Percentiles rank a stretch among this genome's conserved stretches.
Conservation (phyloP, 2,888 invertebrate genomes). For the Phrixothrix hirtus region DNA sequence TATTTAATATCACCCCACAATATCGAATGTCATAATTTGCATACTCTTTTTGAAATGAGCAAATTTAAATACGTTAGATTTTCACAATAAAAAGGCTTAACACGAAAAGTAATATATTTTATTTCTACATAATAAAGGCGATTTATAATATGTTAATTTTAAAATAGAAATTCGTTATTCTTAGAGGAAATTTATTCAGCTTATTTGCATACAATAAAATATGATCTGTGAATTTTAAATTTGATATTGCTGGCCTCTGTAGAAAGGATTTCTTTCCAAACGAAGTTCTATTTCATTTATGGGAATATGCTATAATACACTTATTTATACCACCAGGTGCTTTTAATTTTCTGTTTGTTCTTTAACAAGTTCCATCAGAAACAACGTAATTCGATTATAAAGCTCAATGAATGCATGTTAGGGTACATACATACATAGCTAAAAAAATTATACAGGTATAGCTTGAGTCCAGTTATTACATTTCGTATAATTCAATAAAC, state of each 20-base stretch:
- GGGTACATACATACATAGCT: not conserved
- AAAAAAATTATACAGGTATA: no score
- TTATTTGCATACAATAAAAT: constrained; percentile 53
- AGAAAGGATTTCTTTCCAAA: constrained; percentile 19
- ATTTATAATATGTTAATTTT: constrained; percentile 50
- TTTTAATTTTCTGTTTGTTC: not conserved
- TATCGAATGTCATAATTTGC: constrained; percentile 30
- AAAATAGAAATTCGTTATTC: constrained; percentile 54
- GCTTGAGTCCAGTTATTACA: no score
- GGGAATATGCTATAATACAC: no score
- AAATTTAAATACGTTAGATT: constrained; percentile 28
- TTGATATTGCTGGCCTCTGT: constrained; percentile 41
- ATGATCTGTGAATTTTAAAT: constrained; percentile 51
- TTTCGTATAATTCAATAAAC: no score
- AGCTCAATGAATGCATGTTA: not conserved
- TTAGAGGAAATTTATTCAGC: constrained; percentile 46
- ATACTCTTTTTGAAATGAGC: constrained; percentile 27
- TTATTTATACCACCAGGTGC: no score
- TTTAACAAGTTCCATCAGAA: no score
- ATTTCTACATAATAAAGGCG: constrained; percentile 36
- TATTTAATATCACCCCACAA: constrained; percentile 24
- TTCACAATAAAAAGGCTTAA: constrained; percentile 33
- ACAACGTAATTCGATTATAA: no score
- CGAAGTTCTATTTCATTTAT: not conserved
- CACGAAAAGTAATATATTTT: constrained; percentile 35